These are phyloP conservation scores for Pterostichus niger DNA, from an alignment of 2,888 invertebrate species.

Conservation along the genomic window DNA sequence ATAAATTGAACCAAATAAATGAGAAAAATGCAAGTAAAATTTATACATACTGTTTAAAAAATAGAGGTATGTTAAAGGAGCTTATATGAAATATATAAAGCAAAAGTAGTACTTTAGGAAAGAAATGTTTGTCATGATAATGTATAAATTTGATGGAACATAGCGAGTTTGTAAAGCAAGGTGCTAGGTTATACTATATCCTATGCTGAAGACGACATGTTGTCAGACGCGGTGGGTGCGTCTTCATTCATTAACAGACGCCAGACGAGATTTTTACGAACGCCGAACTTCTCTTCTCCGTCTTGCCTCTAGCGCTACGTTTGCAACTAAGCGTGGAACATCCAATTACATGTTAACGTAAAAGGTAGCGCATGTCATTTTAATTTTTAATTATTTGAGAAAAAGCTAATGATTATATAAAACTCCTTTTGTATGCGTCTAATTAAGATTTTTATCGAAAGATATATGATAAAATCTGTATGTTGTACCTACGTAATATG, in stretches of 20 bases:
- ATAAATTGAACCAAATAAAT: no score
- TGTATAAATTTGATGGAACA: no score
- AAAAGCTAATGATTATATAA: constrained; percentile 15
- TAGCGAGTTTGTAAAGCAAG: no score
- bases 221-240: constrained; percentile 56
- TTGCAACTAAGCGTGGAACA: constrained; percentile 29
- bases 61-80: no score
- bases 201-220: background rate
- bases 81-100: no score
- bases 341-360: constrained; percentile 36
- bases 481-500: no score
- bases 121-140: no score
- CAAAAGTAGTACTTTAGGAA: no score
- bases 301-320: background rate
- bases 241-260: constrained; percentile 63
- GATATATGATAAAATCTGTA: no score
- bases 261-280: constrained; percentile 44
- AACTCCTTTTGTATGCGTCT: constrained; percentile 14
- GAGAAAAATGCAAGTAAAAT: no score
- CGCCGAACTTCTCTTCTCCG: background rate
- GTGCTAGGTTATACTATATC: no score
- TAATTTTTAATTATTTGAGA: constrained; percentile 18
- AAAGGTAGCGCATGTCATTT: constrained; percentile 34
- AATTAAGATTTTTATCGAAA: background rate
- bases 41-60: no score